Evolutionary conservation across 2,113 vertebrate genomes (phyloP), one percentile per base, ranked within the genome.

Genomic region (Stictonetta naevosa): DNA sequence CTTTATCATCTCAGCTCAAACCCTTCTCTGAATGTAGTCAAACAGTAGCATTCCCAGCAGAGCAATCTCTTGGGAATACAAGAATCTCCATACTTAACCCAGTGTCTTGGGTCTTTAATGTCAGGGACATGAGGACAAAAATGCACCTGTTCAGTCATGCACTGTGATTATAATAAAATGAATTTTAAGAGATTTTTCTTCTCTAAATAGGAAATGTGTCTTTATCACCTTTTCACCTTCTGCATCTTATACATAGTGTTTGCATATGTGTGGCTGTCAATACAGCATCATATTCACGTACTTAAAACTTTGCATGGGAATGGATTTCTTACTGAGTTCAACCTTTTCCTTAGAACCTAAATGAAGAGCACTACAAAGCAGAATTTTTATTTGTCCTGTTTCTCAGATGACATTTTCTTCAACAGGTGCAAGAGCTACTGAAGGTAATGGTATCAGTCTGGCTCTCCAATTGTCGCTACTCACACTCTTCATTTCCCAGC

Each of bases 1-100:
- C 86, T 94, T 97, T 98, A 98, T 98, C 97, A 95, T 92, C 89
- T 93, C 88, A 79, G 86, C 81, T 95, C 95, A 97, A 98, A 96
- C 92, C 90, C 28, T 63, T 91, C 87, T 96, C 88, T 97, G 95
- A 98, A 97, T 95, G 92, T 91, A 92, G 92, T 95, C 3, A 10
- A 97, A 92, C 85, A 95, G 92, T 53, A 59, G 75, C 74, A 97
- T 86, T 90, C 67, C 80, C 58, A 78, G 46, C 29, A 95, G 81
- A 94, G 56, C 33, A 86, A 78, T 64, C 71, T 53, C 67, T 71
- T 42, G 59, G 75, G 62, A 95, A 33, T 14, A 62, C 36, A 58
- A 50, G 48, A 58, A 28, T 69, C 85, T 67, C 63, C 90, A 92
- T 87, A 93, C 21, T 78, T 75, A 89, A n/a, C 55, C 53, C 94